Evolutionary conservation across 2,888 invertebrate genomes (phyloP).

Genomic region (Acleris emargana): DNA sequence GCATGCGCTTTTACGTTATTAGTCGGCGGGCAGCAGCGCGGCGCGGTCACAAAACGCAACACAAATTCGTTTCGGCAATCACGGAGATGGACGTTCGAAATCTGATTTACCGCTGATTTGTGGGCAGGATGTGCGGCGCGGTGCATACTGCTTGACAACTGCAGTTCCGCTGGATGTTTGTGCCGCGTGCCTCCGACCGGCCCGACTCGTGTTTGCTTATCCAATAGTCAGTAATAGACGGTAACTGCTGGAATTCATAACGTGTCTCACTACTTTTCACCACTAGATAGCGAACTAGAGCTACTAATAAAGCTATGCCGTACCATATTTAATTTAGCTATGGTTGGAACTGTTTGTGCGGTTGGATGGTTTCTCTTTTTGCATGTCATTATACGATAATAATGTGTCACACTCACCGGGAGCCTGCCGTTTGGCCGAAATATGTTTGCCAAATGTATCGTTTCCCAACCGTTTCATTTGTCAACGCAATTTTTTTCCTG

Average conservation of each 20-base stretch:
- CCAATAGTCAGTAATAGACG: conserved; percentile 9
- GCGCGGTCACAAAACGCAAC: conserved; percentile 36
- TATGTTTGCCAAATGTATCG: no score
- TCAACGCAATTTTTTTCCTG: no score
- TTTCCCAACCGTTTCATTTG: no score
- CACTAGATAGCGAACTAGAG: not conserved
- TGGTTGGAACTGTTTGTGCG: no score
- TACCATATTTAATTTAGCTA: no score
- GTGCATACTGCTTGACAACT: conserved; percentile 28
- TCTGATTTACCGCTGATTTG: conserved; percentile 81
- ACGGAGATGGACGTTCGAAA: conserved; percentile 70
- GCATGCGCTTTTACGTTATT: conserved; percentile 25
- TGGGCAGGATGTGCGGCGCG: conserved; percentile 53
- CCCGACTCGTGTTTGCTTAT: conserved; percentile 8
- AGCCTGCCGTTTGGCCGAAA: no score
- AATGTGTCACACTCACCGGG: no score
- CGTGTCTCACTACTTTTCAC: not conserved
- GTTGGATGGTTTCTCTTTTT: no score
- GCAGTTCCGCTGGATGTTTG: conserved; percentile 13
- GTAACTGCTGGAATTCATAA: not conserved
- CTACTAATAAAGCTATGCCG: not conserved
- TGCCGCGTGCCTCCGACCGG: not conserved
- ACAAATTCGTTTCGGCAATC: conserved; percentile 67
- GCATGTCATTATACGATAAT: no score
- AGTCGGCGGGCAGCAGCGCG: conserved; percentile 11